A percentile compares a stretch with the other conserved stretches of the same genome.
Evolutionary conservation across 2,113 vertebrate genomes (phyloP).

Genomic region (Heterotilapia buettikoferi): DNA sequence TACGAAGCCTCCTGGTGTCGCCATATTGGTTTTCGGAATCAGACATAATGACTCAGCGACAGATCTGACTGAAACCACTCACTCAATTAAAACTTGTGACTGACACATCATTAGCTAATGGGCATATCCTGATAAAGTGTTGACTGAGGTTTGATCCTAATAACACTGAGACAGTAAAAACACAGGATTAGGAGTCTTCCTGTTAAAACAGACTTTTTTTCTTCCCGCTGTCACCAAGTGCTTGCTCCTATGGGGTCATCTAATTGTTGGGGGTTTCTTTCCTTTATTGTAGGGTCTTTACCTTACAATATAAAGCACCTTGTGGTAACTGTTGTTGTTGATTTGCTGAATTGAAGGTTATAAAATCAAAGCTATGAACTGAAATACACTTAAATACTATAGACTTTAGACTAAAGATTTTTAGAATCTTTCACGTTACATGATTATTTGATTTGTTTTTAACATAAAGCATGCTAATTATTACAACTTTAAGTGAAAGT

Average conservation of each 20-base stretch:
- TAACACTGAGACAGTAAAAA: not conserved
- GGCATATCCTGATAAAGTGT: not conserved
- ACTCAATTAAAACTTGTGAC: not conserved
- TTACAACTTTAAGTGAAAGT: not conserved
- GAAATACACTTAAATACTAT: not conserved
- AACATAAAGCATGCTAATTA: not conserved
- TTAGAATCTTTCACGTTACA: not conserved
- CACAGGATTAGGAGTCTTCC: not conserved
- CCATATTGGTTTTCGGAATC: not conserved
- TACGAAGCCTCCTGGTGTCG: not conserved
- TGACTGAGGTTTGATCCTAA: not conserved
- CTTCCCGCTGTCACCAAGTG: not conserved
- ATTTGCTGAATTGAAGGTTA: not conserved
- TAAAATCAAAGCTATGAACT: not conserved
- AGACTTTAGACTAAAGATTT: rapidly evolving
- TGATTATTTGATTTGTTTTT: not conserved
- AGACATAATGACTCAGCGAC: not conserved
- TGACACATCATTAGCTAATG: not conserved
- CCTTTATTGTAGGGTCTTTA: not conserved
- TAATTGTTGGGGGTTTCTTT: not conserved
- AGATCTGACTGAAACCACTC: not conserved
- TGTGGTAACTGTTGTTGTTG: not conserved
- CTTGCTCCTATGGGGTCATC: not conserved
- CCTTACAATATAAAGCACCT: not conserved
- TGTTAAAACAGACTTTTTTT: not conserved